phyloP scores from a whole-genome alignment of 2,797 vertebrate species.

The Notamacropus eugenii region DNA sequence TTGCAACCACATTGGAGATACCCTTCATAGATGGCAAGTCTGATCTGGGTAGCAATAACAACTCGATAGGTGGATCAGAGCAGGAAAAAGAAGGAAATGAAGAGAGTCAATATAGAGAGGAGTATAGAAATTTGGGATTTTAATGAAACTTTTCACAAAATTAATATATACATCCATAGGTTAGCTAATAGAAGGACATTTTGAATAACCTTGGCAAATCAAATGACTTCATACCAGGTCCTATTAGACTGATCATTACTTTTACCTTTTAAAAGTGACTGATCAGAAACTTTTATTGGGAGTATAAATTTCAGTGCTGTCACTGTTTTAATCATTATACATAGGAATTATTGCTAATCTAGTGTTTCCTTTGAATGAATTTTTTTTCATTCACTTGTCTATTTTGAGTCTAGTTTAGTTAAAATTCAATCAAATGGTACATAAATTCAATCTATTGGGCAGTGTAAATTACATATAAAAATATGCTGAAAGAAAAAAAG shows the following conservation, averaged over 20 bases:
- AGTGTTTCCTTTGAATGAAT: not conserved
- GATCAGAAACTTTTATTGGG: not conserved
- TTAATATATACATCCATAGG: not conserved
- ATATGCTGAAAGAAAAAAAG: not conserved
- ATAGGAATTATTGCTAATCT: not conserved
- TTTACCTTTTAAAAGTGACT: not conserved
- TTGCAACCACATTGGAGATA: not conserved
- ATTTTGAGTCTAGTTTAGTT: not conserved
- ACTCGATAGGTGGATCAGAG: not conserved
- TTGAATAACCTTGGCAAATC: not conserved
- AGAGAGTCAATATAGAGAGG: not conserved
- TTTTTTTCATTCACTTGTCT: too few relatives aligned
- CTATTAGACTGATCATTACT: not conserved
- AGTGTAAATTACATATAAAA: too few relatives aligned
- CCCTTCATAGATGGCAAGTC: not conserved
- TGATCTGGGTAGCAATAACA: not conserved
- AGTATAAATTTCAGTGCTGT: not conserved
- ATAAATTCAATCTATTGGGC: not conserved
- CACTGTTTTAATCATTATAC: not conserved
- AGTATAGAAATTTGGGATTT: not conserved
- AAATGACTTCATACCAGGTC: not conserved
- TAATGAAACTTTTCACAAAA: not conserved
- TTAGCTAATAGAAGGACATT: not conserved
- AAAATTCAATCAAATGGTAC: not conserved
- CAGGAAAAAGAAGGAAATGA: not conserved